Evolutionary conservation across 2,113 vertebrate species (phyloP).

Genomic region (Sturnira hondurensis): DNA sequence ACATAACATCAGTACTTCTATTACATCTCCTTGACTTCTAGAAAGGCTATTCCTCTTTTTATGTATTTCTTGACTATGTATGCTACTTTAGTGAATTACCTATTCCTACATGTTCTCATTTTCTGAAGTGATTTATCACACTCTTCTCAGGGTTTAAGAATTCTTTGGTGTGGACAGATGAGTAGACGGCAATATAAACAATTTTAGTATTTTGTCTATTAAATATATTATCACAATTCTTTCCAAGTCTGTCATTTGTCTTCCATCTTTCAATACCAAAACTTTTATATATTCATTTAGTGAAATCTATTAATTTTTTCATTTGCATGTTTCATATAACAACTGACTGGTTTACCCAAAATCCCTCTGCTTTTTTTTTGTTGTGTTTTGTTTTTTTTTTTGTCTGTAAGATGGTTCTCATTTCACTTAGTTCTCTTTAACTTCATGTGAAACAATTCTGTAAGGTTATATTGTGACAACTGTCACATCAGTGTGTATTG

Average conservation of each 20-base stretch:
- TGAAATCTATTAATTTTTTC: not conserved
- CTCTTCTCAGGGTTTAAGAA: not conserved
- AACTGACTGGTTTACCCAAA: not conserved
- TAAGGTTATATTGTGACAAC: too few species aligned
- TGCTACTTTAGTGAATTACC: not conserved
- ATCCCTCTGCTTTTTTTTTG: too few species aligned
- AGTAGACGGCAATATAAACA: not conserved
- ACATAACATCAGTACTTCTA: not conserved
- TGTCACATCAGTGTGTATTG: too few species aligned
- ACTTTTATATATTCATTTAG: not conserved
- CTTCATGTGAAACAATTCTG: too few species aligned
- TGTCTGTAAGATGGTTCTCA: too few species aligned
- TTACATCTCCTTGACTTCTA: not conserved
- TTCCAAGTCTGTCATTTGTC: not conserved
- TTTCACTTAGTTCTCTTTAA: too few species aligned
- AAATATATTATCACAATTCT: not conserved
- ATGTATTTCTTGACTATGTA: not conserved
- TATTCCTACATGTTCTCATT: not conserved
- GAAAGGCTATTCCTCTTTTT: not conserved
- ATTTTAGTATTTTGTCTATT: not conserved
- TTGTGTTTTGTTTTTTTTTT: too few species aligned
- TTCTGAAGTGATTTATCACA: not conserved
- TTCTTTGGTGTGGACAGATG: not conserved
- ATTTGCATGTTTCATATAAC: constrained; percentile 17
- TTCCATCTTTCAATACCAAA: not conserved